These are phyloP conservation scores for Stenodera caucasica DNA, from an alignment of 2,888 invertebrate species.

Conservation along the genomic window DNA sequence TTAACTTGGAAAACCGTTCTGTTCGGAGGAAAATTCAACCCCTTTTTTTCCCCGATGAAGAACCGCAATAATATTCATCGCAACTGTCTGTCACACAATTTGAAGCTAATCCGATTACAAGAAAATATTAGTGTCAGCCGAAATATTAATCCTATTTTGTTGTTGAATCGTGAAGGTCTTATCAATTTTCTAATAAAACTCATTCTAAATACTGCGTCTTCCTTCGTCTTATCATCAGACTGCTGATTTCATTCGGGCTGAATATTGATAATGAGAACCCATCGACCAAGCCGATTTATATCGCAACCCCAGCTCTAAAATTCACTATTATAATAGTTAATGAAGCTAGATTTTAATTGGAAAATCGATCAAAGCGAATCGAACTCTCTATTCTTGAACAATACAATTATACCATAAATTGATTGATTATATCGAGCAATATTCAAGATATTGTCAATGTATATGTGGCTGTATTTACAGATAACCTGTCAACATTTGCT, in stretches of 20 bases:
- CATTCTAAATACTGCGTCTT: neutral
- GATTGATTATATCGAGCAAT: too few relatives aligned
- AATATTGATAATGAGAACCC: slow-evolving; percentile 10
- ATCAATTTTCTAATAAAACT: neutral
- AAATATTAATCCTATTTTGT: neutral
- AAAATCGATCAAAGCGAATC: neutral
- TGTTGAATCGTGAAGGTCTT: neutral
- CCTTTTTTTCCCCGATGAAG: too few relatives aligned
- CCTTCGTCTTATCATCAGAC: too few relatives aligned
- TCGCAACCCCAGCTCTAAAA: neutral
- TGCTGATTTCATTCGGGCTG: too few relatives aligned
- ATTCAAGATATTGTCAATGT: too few relatives aligned
- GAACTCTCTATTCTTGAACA: neutral
- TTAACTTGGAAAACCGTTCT: neutral
- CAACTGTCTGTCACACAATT: neutral
- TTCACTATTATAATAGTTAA: neutral
- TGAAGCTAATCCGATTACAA: neutral
- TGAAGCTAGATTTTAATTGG: neutral
- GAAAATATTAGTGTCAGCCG: neutral
- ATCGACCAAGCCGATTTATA: neutral
- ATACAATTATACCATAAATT: too few relatives aligned
- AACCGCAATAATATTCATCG: too few relatives aligned
- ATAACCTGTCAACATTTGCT: neutral
- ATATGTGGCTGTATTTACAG: neutral
- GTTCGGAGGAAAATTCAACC: too few relatives aligned